A percentile compares a stretch with the other conserved stretches of the same genome.
These are phyloP conservation scores for Pungitius pungitius DNA, from an alignment of 2,113 vertebrate genomes.

Conservation along the genomic window DNA sequence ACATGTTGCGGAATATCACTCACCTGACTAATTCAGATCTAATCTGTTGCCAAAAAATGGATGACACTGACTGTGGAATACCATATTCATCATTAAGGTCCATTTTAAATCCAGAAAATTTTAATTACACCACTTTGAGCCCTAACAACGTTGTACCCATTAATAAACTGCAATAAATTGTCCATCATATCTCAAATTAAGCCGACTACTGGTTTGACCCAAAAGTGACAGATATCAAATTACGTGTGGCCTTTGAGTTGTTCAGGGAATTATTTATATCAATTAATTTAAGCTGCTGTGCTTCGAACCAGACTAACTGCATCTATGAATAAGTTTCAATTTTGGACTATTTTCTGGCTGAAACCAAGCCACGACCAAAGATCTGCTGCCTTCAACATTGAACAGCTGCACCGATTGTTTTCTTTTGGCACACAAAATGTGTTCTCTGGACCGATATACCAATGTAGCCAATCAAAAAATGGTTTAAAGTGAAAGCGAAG, in stretches of 20 bases:
- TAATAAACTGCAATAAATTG: not conserved
- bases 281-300: slow-evolving; percentile 15
- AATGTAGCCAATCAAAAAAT: slow-evolving; percentile 1
- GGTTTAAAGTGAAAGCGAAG: not conserved
- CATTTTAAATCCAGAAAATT: slow-evolving; percentile 14
- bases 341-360: slow-evolving; percentile 3
- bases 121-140: slow-evolving; percentile 11
- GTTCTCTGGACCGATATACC: not conserved
- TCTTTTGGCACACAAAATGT: not conserved
- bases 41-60: slow-evolving; percentile 25
- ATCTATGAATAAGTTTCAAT: slow-evolving; percentile 27
- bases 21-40: slow-evolving; percentile 40
- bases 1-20: slow-evolving; percentile 29
- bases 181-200: slow-evolving; percentile 27
- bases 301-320: slow-evolving; percentile 32
- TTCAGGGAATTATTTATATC: slow-evolving; percentile 24
- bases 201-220: not conserved
- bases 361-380: not conserved
- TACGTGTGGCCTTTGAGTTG: not conserved
- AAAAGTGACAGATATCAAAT: slow-evolving; percentile 41
- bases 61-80: slow-evolving; percentile 3
- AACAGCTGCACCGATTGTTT: not conserved
- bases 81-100: slow-evolving; percentile 7
- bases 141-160: not conserved
- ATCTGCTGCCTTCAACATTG: slow-evolving; percentile 10